These are phyloP conservation scores for Ochropleura plecta DNA, from an alignment of 2,888 invertebrate species.

Conservation along the genomic window DNA sequence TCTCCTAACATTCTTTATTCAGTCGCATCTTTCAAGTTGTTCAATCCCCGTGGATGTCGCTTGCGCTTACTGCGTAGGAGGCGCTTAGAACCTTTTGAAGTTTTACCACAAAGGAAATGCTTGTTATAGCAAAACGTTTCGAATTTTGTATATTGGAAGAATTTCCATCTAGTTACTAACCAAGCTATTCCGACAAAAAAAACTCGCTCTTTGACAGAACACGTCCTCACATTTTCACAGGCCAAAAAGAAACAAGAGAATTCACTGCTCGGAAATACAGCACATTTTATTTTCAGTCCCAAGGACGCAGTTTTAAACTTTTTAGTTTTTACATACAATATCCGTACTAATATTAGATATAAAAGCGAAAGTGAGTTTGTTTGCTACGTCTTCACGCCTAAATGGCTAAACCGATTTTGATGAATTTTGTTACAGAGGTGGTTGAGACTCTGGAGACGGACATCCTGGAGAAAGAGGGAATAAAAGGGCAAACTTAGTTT, in stretches of 20 bases:
- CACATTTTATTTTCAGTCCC: slow-evolving; percentile 2
- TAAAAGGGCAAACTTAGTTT: too few relatives aligned
- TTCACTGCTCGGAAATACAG: slow-evolving; percentile 1
- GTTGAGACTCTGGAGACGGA: too few relatives aligned
- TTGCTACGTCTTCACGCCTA: too few relatives aligned
- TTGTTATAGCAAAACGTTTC: not conserved
- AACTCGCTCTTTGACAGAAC: not conserved
- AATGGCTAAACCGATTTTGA: too few relatives aligned
- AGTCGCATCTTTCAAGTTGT: slow-evolving; percentile 2
- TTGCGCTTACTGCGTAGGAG: slow-evolving; percentile 19
- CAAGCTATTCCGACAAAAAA: not conserved
- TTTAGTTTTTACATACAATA: not conserved
- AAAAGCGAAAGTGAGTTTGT: too few relatives aligned
- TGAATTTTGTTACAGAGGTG: not conserved
- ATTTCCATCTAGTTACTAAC: not conserved
- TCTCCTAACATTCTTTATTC: not conserved
- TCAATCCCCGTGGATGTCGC: not conserved
- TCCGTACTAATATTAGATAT: too few relatives aligned
- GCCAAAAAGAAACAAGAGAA: not conserved
- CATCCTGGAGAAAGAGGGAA: too few relatives aligned
- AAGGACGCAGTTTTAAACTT: not conserved
- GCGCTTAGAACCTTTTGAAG: slow-evolving; percentile 17
- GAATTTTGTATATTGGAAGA: not conserved
- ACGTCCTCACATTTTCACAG: not conserved
- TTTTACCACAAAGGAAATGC: slow-evolving; percentile 20